These are phyloP conservation scores for Alexandromys oeconomus DNA, from an alignment of 2,797 vertebrate genomes.

Conservation along the genomic window DNA sequence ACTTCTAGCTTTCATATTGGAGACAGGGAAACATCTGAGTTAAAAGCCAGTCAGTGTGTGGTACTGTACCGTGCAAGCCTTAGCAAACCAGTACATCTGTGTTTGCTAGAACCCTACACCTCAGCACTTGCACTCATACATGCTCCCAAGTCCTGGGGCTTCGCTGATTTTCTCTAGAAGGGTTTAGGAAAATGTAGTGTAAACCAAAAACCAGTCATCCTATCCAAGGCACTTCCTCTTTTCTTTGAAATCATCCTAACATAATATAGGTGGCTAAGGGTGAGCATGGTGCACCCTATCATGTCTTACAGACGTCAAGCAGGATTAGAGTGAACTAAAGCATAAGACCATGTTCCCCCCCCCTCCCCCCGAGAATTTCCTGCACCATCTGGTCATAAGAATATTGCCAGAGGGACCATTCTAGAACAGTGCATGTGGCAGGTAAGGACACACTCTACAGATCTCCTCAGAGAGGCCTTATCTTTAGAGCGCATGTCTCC, in stretches of 20 bases:
- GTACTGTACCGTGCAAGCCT: not conserved
- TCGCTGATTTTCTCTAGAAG: conserved; percentile 5
- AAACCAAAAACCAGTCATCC: not conserved
- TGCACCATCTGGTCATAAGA: not conserved
- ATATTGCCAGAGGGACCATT: not conserved
- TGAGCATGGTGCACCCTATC: not conserved
- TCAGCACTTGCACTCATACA: not conserved
- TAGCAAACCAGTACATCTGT: not conserved
- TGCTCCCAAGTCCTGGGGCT: not conserved
- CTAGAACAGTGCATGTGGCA: not conserved
- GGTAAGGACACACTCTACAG: not conserved
- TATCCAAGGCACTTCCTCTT: not conserved
- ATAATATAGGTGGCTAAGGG: not conserved
- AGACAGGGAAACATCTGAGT: not conserved
- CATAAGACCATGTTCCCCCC: not conserved
- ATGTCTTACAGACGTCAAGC: not conserved
- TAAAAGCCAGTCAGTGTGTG: not conserved
- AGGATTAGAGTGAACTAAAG: not conserved
- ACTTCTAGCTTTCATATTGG: not conserved
- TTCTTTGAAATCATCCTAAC: not conserved
- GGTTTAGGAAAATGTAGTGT: not conserved
- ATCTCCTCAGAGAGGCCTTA: not conserved
- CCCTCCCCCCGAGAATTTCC: not conserved
- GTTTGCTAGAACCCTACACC: conserved; percentile 8
- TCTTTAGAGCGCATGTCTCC: not conserved